phyloP scores from a whole-genome alignment of 2,888 invertebrate genomes.

The Cosmorhoe ocellata region DNA sequence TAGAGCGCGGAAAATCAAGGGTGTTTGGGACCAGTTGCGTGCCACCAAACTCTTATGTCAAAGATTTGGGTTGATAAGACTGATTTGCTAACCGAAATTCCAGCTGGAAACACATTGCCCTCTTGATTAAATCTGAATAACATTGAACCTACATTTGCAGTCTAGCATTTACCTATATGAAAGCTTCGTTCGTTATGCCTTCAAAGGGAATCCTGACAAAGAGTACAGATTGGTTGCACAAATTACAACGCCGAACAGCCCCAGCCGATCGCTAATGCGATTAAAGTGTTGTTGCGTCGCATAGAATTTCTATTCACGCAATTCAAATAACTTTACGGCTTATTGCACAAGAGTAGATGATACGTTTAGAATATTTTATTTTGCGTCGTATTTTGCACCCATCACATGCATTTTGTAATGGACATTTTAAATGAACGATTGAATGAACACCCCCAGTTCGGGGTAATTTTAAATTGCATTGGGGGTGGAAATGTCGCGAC shows the following conservation, averaged over 20 bases:
- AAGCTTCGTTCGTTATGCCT: constrained; percentile 20
- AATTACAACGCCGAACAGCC: constrained; percentile 45
- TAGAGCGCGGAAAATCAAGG: constrained; percentile 15
- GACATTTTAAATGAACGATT: constrained; percentile 53
- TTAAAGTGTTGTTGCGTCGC: constrained; percentile 54
- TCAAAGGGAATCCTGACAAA: constrained; percentile 21
- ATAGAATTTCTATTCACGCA: constrained; percentile 68
- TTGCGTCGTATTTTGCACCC: constrained; percentile 46
- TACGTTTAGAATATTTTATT: constrained; percentile 58
- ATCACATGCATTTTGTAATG: constrained; percentile 53
- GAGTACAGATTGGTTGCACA: constrained; percentile 35
- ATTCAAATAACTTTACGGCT: constrained; percentile 69
- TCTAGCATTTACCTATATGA: constrained; percentile 4
- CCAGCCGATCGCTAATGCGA: constrained; percentile 54
- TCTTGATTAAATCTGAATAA: constrained; percentile 21
- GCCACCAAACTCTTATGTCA: constrained; percentile 45
- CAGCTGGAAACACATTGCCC: constrained; percentile 32
- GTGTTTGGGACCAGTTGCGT: constrained; percentile 48
- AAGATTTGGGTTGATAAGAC: constrained; percentile 53
- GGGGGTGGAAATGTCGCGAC: constrained; percentile 52
- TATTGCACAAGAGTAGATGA: constrained; percentile 62
- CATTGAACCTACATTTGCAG: constrained; percentile 1
- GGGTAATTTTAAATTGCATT: constrained; percentile 71
- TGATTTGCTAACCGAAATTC: constrained; percentile 44
- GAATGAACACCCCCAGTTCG: constrained; percentile 50